Evolutionary conservation across 2,888 invertebrate species (phyloP).

Genomic region (Chorisops tibialis): DNA sequence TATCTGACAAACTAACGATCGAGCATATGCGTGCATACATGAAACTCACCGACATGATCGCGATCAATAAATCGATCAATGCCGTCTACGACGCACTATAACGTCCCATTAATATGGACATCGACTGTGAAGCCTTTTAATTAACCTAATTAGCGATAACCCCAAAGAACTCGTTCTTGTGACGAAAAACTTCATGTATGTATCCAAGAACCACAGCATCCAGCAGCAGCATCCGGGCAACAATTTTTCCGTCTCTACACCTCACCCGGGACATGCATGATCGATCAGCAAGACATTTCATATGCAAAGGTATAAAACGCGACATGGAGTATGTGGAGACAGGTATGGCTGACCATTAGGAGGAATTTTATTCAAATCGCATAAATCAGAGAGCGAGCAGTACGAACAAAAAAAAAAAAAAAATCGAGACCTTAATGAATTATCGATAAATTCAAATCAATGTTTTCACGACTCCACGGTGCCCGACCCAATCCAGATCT

Average conservation of each 20-base stretch:
- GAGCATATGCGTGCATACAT: no score
- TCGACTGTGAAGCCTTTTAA: constrained; percentile 15
- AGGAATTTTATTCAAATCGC: constrained; percentile 23
- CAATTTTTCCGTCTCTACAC: constrained; percentile 15
- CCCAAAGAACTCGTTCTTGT: constrained; percentile 20
- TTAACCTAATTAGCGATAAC: constrained; percentile 22
- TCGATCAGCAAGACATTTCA: no score
- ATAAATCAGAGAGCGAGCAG: constrained; percentile 14
- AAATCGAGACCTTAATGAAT: constrained; percentile 14
- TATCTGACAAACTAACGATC: background rate
- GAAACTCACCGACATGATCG: background rate
- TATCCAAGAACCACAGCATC: constrained; percentile 14
- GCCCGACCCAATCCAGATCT: background rate
- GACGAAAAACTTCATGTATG: constrained; percentile 22
- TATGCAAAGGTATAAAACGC: constrained; percentile 12
- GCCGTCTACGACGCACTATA: constrained; percentile 12
- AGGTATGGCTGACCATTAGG: constrained; percentile 20
- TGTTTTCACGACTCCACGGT: constrained; percentile 1
- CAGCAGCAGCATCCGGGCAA: constrained; percentile 2
- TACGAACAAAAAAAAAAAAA: background rate
- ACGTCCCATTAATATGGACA: constrained; percentile 17
- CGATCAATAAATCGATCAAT: constrained; percentile 22
- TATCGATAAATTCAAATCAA: background rate
- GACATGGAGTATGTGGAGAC: constrained; percentile 15
- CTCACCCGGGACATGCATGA: background rate